Evolutionary conservation across 2,888 invertebrate species (phyloP).

Genomic region (Andrena praecox): DNA sequence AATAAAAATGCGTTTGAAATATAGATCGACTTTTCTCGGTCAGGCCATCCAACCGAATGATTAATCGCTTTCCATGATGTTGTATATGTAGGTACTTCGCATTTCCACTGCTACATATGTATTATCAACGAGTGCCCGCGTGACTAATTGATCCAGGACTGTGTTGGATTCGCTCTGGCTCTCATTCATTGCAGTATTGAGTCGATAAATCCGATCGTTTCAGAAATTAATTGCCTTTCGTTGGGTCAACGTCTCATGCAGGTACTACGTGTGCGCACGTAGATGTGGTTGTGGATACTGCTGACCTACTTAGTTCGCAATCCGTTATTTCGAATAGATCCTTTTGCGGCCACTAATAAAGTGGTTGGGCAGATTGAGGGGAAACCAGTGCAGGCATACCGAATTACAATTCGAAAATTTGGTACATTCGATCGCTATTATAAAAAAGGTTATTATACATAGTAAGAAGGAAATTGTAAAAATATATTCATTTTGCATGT

Average conservation of each 20-base stretch:
- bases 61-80: constrained; percentile 21
- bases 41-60: not conserved
- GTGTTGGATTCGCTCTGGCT: constrained; percentile 4
- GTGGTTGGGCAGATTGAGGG: not conserved
- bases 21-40: not conserved
- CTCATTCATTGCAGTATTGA: constrained; percentile 3
- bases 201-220: constrained; percentile 43
- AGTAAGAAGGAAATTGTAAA: no score
- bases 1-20: constrained; percentile 12
- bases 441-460: not conserved
- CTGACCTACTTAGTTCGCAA: constrained; percentile 40
- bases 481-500: no score
- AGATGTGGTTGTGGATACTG: constrained; percentile 22
- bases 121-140: constrained; percentile 8
- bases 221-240: constrained; percentile 55
- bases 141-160: constrained; percentile 37
- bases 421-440: no score
- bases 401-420: not conserved
- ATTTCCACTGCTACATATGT: constrained; percentile 24
- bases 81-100: not conserved
- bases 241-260: constrained; percentile 24
- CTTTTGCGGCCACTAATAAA: constrained; percentile 39
- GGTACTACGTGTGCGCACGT: not conserved
- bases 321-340: constrained; percentile 50
- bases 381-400: not conserved